Evolutionary conservation across 2,797 vertebrate genomes (phyloP).

Genomic region (Heliangelus exortis): DNA sequence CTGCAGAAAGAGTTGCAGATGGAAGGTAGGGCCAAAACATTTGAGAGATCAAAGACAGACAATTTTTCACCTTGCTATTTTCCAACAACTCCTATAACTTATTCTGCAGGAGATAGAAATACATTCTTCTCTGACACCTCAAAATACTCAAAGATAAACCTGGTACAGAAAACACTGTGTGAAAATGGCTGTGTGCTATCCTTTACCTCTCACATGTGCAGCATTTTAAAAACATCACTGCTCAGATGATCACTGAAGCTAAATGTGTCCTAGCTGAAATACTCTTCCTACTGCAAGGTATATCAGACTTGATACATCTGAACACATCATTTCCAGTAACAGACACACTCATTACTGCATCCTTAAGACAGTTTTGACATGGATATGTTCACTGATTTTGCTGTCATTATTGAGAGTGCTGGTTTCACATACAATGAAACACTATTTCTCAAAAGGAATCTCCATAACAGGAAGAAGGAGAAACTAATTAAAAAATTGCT

Average conservation of each 20-base stretch:
- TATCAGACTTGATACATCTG: neutral
- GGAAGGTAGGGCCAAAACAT: neutral
- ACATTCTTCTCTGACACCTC: neutral
- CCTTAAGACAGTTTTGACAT: neutral
- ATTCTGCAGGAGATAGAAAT: neutral
- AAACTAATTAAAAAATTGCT: constrained; percentile 16
- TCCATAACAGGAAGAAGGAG: neutral
- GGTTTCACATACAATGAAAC: neutral
- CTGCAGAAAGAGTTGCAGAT: neutral
- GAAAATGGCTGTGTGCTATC: neutral
- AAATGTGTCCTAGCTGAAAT: neutral
- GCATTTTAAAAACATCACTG: neutral
- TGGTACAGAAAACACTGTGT: neutral
- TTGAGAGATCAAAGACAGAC: neutral
- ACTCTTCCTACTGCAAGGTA: neutral
- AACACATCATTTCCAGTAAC: neutral
- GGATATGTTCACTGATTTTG: neutral
- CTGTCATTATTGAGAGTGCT: neutral
- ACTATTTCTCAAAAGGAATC: constrained; percentile 11
- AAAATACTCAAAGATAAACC: neutral
- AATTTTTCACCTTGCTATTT: neutral
- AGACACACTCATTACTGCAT: neutral
- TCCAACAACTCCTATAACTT: neutral
- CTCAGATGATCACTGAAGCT: neutral
- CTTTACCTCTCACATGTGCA: neutral